Percentiles rank a stretch among this genome's conserved stretches.
phyloP scores from a whole-genome alignment of 1,140 invertebrate species.

The Aplysia californica region DNA sequence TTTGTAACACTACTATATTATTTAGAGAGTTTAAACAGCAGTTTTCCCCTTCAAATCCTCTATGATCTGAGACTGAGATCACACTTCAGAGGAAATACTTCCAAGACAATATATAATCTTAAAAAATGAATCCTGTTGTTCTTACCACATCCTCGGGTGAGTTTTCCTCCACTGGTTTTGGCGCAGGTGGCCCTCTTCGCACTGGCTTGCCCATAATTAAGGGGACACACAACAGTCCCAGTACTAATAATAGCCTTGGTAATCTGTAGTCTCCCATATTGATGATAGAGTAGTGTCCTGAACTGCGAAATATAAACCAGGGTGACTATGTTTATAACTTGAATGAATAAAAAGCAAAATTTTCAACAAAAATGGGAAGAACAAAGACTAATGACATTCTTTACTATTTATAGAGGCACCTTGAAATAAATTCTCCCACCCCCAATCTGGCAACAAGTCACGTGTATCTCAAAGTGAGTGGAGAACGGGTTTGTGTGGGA shows the following conservation, averaged over 20 bases:
- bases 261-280: too few species aligned
- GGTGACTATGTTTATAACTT: too few species aligned
- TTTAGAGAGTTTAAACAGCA: background rate
- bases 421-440: too few species aligned
- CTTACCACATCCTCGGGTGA: background rate
- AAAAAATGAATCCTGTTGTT: background rate
- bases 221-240: background rate
- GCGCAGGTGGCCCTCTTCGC: constrained; percentile 1
- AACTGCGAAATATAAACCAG: too few species aligned
- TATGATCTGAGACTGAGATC: background rate
- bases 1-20: background rate
- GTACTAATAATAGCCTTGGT: background rate
- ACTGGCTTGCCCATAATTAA: constrained; percentile 11
- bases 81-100: background rate
- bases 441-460: too few species aligned
- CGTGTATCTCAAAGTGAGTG: too few species aligned
- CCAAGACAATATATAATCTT: background rate
- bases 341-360: too few species aligned
- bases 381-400: too few species aligned
- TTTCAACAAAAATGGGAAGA: too few species aligned
- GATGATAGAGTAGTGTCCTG: too few species aligned
- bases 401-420: too few species aligned
- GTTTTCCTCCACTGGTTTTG: background rate
- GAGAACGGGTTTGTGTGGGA: too few species aligned
- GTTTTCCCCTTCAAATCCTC: background rate